These are phyloP conservation scores for Propsilocerus akamusi DNA, from an alignment of 1,140 invertebrate genomes.

Conservation along the genomic window DNA sequence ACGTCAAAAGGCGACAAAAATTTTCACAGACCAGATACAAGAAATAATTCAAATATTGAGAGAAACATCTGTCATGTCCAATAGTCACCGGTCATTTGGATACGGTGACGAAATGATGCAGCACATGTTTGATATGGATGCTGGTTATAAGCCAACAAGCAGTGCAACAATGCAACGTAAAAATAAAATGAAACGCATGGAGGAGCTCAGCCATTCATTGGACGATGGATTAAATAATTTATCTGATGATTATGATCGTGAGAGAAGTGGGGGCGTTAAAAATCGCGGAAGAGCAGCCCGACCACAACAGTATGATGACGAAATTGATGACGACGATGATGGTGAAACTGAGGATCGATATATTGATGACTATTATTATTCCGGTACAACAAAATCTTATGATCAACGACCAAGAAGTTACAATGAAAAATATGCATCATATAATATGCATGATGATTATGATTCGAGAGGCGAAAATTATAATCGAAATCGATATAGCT, in stretches of 20 bases:
- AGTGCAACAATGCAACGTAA: neutral
- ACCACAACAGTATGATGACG: neutral
- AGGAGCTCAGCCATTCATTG: neutral
- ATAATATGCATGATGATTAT: neutral
- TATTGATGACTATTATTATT: neutral
- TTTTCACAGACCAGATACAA: too few species aligned
- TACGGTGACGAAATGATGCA: slow-evolving; percentile 1
- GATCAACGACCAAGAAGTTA: neutral
- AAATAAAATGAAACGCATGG: neutral
- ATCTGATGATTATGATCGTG: neutral
- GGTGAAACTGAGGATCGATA: neutral
- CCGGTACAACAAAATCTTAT: neutral
- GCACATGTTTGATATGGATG: neutral
- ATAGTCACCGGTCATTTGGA: neutral
- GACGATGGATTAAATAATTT: neutral
- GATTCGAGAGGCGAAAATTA: neutral
- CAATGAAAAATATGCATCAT: neutral
- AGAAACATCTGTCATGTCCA: neutral
- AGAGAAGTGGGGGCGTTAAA: too few species aligned
- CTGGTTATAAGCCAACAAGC: neutral
- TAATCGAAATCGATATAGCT: neutral
- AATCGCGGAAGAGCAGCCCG: too few species aligned
- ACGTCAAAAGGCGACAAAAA: too few species aligned
- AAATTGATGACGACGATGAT: neutral
- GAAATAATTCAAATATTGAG: neutral